Evolutionary conservation across 2,113 vertebrate species (phyloP).

Genomic region (Mesembrinibis cayennensis): DNA sequence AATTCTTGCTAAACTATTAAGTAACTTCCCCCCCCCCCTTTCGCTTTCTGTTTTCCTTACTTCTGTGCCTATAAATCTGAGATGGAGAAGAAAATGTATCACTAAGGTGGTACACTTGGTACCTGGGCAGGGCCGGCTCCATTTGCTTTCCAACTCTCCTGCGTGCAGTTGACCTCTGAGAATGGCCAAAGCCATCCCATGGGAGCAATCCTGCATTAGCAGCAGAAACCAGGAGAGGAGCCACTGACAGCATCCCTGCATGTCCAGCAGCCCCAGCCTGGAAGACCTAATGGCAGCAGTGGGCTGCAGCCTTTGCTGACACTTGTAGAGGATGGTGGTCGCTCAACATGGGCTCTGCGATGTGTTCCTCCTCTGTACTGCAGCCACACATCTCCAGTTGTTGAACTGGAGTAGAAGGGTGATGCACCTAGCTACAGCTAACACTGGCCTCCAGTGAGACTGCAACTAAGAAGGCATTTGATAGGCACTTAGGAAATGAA

Average conservation of each 20-base stretch:
- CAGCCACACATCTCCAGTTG: background rate
- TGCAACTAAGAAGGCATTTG: background rate
- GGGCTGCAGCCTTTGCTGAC: background rate
- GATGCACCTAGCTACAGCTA: background rate
- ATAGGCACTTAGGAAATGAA: background rate
- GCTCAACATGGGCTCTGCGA: background rate
- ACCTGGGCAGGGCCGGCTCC: background rate
- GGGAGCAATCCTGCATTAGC: background rate
- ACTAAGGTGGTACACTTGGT: background rate
- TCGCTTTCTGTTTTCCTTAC: background rate
- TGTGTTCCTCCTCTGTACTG: rapidly evolving
- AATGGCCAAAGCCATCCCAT: background rate
- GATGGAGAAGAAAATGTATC: background rate
- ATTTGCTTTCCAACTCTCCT: background rate
- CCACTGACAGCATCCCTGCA: background rate
- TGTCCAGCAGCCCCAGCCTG: background rate
- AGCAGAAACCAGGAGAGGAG: background rate
- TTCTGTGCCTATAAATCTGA: background rate
- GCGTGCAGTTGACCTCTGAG: background rate
- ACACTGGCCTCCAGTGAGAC: background rate
- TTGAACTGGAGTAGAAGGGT: background rate
- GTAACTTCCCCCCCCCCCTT: background rate
- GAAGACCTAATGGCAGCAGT: background rate
- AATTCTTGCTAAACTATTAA: background rate
- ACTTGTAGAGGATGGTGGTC: background rate